Evolutionary conservation across 2,113 vertebrate species (phyloP).

Genomic region (Synodontis membranacea): DNA sequence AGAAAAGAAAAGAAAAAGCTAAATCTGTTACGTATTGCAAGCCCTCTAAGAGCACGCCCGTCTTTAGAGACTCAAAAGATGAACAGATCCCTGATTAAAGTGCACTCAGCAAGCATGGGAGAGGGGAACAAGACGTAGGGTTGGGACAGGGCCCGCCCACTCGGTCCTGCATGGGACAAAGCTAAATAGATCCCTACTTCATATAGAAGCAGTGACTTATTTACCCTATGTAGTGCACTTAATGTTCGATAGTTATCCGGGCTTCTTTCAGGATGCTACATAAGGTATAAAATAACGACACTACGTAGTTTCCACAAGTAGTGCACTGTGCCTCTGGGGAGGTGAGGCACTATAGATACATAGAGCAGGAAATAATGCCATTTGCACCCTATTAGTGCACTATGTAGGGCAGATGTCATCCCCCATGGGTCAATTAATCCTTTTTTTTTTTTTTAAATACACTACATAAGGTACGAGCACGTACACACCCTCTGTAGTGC

Average conservation of each 20-base stretch:
- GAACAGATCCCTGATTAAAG: conserved; percentile 74
- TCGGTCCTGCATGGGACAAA: background rate
- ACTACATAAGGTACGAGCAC: background rate
- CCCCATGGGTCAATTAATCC: background rate
- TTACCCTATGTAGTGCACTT: background rate
- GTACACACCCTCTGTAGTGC: background rate
- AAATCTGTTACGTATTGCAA: conserved; percentile 45
- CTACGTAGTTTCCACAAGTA: background rate
- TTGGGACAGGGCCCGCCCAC: background rate
- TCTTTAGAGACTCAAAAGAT: conserved; percentile 58
- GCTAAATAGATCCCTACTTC: background rate
- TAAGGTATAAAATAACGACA: background rate
- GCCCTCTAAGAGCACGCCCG: conserved; percentile 56
- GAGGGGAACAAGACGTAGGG: conserved; percentile 20
- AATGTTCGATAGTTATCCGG: background rate
- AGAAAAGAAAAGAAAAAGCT: background rate
- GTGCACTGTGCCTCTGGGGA: background rate
- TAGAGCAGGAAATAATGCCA: background rate
- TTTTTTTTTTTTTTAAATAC: background rate
- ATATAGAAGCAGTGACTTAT: background rate
- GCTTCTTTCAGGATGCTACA: background rate
- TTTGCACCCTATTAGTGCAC: background rate
- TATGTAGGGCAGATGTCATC: background rate
- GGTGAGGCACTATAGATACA: background rate
- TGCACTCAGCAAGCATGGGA: conserved; percentile 64